Evolutionary conservation across 1,140 invertebrate genomes (phyloP), one percentile per base, ranked within the genome.

Genomic region (Hetaerina americana): DNA sequence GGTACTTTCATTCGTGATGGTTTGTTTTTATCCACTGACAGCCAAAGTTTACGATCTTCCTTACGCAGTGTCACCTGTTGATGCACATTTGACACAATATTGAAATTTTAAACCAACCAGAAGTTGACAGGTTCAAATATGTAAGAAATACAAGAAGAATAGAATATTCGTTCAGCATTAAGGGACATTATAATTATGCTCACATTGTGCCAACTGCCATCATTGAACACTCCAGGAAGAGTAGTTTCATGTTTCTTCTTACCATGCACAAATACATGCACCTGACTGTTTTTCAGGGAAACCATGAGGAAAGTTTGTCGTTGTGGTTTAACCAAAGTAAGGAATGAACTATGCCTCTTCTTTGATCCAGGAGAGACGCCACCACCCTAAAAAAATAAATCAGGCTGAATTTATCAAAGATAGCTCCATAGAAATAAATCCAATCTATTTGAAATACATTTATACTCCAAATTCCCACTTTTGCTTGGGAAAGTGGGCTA

Each of bases 191-290:
- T n/a, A 72, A 71, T 40, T 22, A 26, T 66, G 73, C 73, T 79
- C 77, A 85, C 88, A 66, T 87, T 85, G 80, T 95, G 92, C 94
- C 94, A 97, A 27, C 87, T 83, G 12, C 93, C 94, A 80, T 95
- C 92, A 72, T 92, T 90, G 0, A 93, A 82, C 71, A 83, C 84
- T 5, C 84, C 82, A 12, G 84, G 85, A 57, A 88, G 85, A 5
- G 84, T 75, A 1, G 90, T 79, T 71, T 89, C 87, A 70, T 89
- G 84, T 29, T 87, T 85, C 67, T 87, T 86, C 66, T 86, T 84
- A 0, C 86, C 87, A 73, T 89, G 88, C 18, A 93, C 80, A 69
- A 88, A 81, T 6, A 95, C 81, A 1, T 86, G 81, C 0, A 95
- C 77, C 73, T 87, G 85, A 0, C 92, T 90, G 72, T 92, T 88